These are phyloP conservation scores for Lysandra bellargus DNA, from an alignment of 2,888 invertebrate species.

Conservation along the genomic window DNA sequence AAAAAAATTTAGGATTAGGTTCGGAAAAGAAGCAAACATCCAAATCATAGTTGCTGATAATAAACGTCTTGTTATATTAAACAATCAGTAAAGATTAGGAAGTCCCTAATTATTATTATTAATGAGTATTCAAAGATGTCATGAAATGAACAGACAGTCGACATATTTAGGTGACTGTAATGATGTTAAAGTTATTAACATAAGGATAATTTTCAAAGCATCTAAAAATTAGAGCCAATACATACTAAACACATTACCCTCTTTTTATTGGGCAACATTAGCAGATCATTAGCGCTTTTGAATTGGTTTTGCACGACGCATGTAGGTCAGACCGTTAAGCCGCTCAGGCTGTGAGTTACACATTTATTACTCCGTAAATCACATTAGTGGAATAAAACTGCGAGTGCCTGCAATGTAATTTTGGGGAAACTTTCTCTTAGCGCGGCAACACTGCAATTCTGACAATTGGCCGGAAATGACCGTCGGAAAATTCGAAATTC, in stretches of 20 bases:
- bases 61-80: no score
- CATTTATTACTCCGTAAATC: constrained; percentile 25
- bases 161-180: not conserved
- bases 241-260: not conserved
- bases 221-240: not conserved
- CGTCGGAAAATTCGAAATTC: not conserved
- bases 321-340: constrained; percentile 32
- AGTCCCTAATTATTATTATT: not conserved
- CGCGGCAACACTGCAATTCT: constrained; percentile 9
- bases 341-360: not conserved
- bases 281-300: constrained; percentile 30
- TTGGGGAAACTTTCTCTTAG: constrained; percentile 21
- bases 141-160: no score
- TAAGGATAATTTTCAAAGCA: not conserved
- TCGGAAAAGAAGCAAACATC: no score
- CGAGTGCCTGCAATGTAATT: constrained; percentile 4
- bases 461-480: not conserved
- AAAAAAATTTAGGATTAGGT: no score
- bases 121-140: no score
- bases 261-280: constrained; percentile 21
- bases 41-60: no score
- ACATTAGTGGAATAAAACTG: constrained; percentile 26
- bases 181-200: not conserved
- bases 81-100: no score
- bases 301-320: constrained; percentile 46